A percentile compares a stretch with the other conserved stretches of the same genome.
Conservation (phyloP, 2,797 vertebrate genomes). For the Peromyscus melanophrys region DNA sequence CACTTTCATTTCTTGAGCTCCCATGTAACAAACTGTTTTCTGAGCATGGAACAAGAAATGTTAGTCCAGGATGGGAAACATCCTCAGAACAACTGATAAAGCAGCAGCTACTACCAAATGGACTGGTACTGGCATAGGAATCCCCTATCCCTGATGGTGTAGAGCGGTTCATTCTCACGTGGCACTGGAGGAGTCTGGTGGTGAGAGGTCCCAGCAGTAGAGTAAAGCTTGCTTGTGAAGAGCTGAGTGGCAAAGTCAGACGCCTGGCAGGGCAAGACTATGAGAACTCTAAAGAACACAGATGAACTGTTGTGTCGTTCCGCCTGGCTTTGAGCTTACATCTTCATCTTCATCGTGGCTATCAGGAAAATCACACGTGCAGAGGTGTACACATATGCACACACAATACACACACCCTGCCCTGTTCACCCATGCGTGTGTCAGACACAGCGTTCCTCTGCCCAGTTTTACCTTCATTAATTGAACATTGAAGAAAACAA, state of each 20-base stretch:
- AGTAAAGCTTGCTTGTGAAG: slow-evolving; percentile 6
- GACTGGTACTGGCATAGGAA: neutral
- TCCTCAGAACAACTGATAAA: neutral
- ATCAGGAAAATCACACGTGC: neutral
- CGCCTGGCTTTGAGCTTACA: neutral
- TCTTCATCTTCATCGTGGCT: neutral
- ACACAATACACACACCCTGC: neutral
- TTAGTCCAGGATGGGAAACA: neutral
- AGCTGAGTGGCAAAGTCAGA: neutral
- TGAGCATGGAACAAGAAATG: slow-evolving; percentile 42
- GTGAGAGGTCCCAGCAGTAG: neutral
- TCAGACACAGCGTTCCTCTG: neutral
- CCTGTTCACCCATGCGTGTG: rapidly evolving
- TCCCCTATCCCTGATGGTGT: neutral
- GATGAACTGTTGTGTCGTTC: neutral
- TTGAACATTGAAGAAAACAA: slow-evolving; percentile 34
- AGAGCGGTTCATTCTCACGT: neutral
- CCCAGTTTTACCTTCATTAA: neutral
- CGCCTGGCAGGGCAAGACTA: neutral
- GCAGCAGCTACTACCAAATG: neutral
- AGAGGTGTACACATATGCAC: neutral
- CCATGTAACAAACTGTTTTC: slow-evolving; percentile 53
- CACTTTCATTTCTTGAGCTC: slow-evolving; percentile 55
- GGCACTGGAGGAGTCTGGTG: neutral
- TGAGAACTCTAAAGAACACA: slow-evolving; percentile 1